A percentile compares a stretch with the other conserved stretches of the same genome.
Evolutionary conservation across 2,113 vertebrate genomes (phyloP).

Genomic region (Sceloporus tristichus): DNA sequence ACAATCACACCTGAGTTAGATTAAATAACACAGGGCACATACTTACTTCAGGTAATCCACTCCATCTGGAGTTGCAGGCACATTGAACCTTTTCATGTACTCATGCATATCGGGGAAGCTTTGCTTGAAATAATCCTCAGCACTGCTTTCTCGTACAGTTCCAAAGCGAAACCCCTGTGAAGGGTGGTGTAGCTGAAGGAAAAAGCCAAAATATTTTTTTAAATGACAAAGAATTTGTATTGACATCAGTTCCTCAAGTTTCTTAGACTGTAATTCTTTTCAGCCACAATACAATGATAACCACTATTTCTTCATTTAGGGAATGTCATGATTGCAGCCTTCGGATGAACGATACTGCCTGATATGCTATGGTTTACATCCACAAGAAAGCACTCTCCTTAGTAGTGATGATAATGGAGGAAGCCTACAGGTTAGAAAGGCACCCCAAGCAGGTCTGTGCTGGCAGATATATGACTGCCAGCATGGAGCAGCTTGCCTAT

Average conservation of each 20-base stretch:
- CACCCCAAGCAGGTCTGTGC: not conserved
- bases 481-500: no score
- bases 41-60: conserved; percentile 87
- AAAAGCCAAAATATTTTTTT: conserved; percentile 47
- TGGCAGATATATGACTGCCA: no score
- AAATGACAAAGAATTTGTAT: conserved; percentile 39
- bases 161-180: conserved; percentile 92
- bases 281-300: not conserved
- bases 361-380: not conserved
- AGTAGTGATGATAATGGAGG: not conserved
- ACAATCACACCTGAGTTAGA: no score
- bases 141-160: conserved; percentile 90
- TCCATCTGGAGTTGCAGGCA: conserved; percentile 86
- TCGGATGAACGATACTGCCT: not conserved
- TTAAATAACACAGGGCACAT: not conserved
- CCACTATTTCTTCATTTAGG: not conserved
- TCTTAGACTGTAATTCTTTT: not conserved
- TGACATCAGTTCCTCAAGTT: not conserved
- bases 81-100: conserved; percentile 91
- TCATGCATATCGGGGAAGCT: conserved; percentile 94
- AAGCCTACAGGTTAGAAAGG: not conserved
- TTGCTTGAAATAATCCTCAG: conserved; percentile 90
- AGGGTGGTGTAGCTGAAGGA: conserved; percentile 87
- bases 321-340: not conserved
- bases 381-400: not conserved